phyloP scores from a whole-genome alignment of 2,113 vertebrate species.

The Cryptomyrus ogoouensis region DNA sequence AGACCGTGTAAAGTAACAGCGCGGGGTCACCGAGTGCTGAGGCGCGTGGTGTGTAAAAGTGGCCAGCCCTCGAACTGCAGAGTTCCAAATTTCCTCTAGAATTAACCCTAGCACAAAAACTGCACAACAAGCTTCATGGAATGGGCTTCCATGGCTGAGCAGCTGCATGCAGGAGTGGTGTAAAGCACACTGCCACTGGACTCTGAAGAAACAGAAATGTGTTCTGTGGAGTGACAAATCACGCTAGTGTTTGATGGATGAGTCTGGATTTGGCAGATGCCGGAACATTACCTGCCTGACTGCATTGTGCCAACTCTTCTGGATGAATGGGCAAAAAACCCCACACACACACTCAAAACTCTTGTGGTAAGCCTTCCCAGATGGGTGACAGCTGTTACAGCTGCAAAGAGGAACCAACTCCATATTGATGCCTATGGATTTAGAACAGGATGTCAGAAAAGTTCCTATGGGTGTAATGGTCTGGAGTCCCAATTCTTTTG shows the following conservation, averaged over 20 bases:
- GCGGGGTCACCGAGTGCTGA: background rate
- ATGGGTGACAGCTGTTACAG: too few relatives aligned
- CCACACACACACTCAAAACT: background rate
- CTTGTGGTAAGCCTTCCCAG: background rate
- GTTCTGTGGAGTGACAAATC: background rate
- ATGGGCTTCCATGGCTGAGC: background rate
- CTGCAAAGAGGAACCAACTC: background rate
- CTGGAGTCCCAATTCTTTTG: background rate
- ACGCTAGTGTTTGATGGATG: background rate
- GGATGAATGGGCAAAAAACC: background rate
- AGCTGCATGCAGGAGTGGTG: background rate
- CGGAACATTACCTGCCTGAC: background rate
- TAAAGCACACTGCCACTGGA: background rate
- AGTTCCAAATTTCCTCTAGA: background rate
- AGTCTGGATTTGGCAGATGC: background rate
- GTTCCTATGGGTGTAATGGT: background rate
- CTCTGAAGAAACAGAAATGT: background rate
- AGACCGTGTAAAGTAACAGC: too few relatives aligned
- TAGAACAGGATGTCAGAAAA: background rate
- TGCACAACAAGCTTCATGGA: background rate
- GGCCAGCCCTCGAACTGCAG: background rate
- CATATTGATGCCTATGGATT: background rate
- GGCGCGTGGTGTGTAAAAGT: background rate
- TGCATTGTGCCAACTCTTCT: background rate
- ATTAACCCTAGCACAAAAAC: background rate